Evolutionary conservation across 1,140 invertebrate species (phyloP).

Genomic region (Stegodyphus dumicola): DNA sequence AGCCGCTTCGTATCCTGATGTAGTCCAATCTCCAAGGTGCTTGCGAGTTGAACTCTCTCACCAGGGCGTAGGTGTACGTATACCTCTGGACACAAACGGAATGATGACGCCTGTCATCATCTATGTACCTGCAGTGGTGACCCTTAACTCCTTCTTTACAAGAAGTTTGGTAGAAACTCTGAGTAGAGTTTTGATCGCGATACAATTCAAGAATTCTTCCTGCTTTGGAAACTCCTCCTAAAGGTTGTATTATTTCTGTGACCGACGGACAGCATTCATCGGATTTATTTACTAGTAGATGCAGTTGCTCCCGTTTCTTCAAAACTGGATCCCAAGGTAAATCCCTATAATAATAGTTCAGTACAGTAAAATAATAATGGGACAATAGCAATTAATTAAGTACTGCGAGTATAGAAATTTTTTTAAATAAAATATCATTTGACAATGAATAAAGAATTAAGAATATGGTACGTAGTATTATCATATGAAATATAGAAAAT

Average conservation of each 20-base stretch:
- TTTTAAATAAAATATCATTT: neutral
- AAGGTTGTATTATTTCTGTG: conserved; percentile 80
- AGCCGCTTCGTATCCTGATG: conserved; percentile 83
- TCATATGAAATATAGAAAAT: neutral
- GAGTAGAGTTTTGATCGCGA: conserved; percentile 72
- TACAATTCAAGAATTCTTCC: conserved; percentile 82
- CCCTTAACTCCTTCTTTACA: conserved; percentile 78
- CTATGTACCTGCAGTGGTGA: conserved; percentile 81
- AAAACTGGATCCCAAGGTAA: conserved; percentile 4
- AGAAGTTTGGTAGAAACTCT: conserved; percentile 82
- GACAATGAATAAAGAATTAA: neutral
- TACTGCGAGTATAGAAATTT: neutral
- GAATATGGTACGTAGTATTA: neutral
- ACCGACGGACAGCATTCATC: conserved; percentile 82
- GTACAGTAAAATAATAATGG: neutral
- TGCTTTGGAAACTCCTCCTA: conserved; percentile 79
- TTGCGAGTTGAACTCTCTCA: conserved; percentile 71
- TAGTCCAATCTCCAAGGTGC: conserved; percentile 81
- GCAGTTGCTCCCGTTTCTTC: neutral
- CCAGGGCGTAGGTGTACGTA: conserved; percentile 86
- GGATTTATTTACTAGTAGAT: neutral
- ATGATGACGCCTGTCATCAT: conserved; percentile 73
- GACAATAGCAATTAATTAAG: neutral
- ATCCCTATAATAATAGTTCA: conserved; percentile 7
- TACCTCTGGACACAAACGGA: conserved; percentile 85